Evolutionary conservation across 2,797 vertebrate species (phyloP).

Genomic region (Lagocephalus sceleratus): DNA sequence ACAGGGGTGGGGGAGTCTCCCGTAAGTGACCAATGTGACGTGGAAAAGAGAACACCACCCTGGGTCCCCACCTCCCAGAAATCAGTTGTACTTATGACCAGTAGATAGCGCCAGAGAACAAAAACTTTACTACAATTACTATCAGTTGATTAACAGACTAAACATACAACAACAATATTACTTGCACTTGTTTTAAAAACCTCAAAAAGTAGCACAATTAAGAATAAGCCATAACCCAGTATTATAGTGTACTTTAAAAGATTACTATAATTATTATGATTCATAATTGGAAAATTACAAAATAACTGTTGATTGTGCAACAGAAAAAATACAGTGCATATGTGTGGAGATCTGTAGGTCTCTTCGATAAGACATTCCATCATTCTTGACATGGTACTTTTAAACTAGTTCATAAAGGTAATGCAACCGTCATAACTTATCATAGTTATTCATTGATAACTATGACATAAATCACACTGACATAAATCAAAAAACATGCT

Average conservation of each 20-base stretch:
- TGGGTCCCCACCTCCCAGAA: background rate
- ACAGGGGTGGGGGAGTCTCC: conserved; percentile 20
- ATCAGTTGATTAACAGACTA: background rate
- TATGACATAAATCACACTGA: too few relatives aligned
- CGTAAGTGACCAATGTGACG: conserved; percentile 13
- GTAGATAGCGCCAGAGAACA: conserved; percentile 52
- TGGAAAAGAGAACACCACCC: conserved; percentile 36
- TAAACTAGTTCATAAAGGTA: conserved; percentile 10
- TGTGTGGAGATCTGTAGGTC: too few relatives aligned
- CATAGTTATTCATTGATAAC: conserved; percentile 21
- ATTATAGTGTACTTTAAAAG: too few relatives aligned
- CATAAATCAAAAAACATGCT: too few relatives aligned
- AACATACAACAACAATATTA: too few relatives aligned
- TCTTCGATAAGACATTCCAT: conserved; percentile 2
- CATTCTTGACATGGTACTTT: background rate
- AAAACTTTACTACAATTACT: background rate
- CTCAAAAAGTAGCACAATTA: too few relatives aligned
- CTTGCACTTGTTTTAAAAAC: too few relatives aligned
- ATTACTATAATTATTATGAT: too few relatives aligned
- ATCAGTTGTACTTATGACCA: conserved; percentile 21
- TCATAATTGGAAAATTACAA: too few relatives aligned
- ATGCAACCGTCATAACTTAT: background rate
- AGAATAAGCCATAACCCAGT: too few relatives aligned
- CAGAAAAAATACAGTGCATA: too few relatives aligned
- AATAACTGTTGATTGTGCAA: background rate